Evolutionary conservation across 2,113 vertebrate genomes (phyloP), one percentile per base, ranked within the genome.

Genomic region (Bufo gargarizans): DNA sequence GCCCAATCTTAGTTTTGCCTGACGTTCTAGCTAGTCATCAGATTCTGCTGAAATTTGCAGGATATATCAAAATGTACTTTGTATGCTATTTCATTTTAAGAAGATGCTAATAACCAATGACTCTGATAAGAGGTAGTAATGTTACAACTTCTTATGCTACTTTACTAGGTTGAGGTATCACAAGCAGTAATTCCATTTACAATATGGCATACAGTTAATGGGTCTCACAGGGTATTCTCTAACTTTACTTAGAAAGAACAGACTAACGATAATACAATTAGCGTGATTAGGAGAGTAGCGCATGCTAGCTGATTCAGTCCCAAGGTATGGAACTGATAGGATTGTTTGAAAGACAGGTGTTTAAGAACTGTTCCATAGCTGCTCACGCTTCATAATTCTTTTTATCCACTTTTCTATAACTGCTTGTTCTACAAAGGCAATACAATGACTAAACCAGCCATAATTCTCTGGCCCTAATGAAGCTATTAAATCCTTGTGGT

Each of bases 401-500:
- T 79, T 79, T 79, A 86, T 79, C 77, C 77, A 79, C 47, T 67
- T 67, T 71, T 87, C 58, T 86, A 80, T 87, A 80, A 78, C 77
- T 45, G 86, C 77, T 56, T 56, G 63, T 87, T 80, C 20, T 81
- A 87, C 76, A 87, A 88, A 77, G 43, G 69, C 86, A 83, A 88
- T 69, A 61, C 72, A 89, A 84, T 69, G 49, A 53, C 58, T 84
- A 84, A 79, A 84, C 56, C 78, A 78, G 81, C 81, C 81, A 89
- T 84, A 89, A 89, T 89, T 84, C 61, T 69, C 33, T 11, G 49
- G 58, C 50, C 74, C 87, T 89, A 77, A 89, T 84, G 71, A 89
- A 77, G 69, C 87, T 84, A 69, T 89, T 89, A 78, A 89, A 84
- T 84, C 71, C 79, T 84, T 84, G 81, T 84, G 69, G 69, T 89